A percentile compares a stretch with the other conserved stretches of the same genome.
Conservation (phyloP, 2,888 invertebrate species). For the Tinea pellionella region DNA sequence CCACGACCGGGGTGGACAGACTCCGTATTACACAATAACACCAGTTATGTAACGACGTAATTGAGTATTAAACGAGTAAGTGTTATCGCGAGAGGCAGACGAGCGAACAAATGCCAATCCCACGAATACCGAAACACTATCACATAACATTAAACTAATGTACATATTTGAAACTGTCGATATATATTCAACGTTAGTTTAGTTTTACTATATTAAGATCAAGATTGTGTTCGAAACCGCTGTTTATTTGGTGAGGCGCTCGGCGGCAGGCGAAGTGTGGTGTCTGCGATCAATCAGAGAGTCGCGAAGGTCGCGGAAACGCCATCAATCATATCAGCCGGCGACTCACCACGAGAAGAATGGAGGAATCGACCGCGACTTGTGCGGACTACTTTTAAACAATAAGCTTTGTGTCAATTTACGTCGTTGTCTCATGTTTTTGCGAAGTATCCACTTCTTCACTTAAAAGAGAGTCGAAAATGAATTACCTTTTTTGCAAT, state of each 20-base stretch:
- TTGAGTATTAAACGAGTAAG: no score
- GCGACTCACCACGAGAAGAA: neutral
- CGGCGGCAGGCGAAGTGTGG: neutral
- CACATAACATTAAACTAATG: no score
- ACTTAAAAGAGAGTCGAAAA: no score
- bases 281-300: neutral
- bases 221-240: neutral
- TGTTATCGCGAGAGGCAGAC: neutral
- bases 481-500: no score
- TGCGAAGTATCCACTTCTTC: no score
- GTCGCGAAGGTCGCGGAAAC: neutral
- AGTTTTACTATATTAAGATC: no score
- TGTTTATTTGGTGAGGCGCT: neutral
- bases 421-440: neutral
- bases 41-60: no score
- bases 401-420: neutral
- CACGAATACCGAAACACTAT: neutral
- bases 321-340: slow-evolving; percentile 3
- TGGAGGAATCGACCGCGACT: neutral
- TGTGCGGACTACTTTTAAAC: neutral
- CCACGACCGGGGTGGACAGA: no score
- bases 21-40: no score
- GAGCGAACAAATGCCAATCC: neutral
- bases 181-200: no score
- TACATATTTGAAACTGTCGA: no score